A percentile compares a stretch with the other conserved stretches of the same genome.
These are phyloP conservation scores for Phthorimaea operculella DNA, from an alignment of 1,140 invertebrate genomes.

Conservation along the genomic window DNA sequence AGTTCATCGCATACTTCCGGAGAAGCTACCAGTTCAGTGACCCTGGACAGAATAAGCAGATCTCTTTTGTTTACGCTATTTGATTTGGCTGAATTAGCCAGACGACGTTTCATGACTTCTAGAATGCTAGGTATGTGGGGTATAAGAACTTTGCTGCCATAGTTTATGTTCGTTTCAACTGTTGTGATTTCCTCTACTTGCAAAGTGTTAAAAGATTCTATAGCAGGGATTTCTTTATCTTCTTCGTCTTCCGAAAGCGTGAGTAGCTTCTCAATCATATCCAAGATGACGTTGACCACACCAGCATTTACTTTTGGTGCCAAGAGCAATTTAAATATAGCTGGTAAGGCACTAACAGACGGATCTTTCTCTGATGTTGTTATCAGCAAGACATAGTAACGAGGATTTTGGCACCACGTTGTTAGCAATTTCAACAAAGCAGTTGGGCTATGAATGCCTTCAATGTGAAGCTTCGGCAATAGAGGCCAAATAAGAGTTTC, in stretches of 20 bases:
- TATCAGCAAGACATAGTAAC: constrained; percentile 78
- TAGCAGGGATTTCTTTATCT: constrained; percentile 41
- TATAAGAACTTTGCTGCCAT: constrained; percentile 77
- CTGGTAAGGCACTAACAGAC: constrained; percentile 70
- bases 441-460: constrained; percentile 87
- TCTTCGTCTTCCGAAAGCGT: constrained; percentile 72
- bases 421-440: constrained; percentile 82
- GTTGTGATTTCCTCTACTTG: constrained; percentile 27
- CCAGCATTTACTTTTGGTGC: constrained; percentile 72
- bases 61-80: constrained; percentile 74
- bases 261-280: constrained; percentile 83
- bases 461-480: constrained; percentile 78
- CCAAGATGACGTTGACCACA: constrained; percentile 79
- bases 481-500: constrained; percentile 84
- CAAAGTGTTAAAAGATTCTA: constrained; percentile 50
- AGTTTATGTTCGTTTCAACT: constrained; percentile 67
- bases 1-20: constrained; percentile 74
- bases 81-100: constrained; percentile 70
- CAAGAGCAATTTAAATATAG: constrained; percentile 76
- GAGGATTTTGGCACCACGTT: constrained; percentile 80
- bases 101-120: constrained; percentile 74
- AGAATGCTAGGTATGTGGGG: constrained; percentile 81
- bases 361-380: constrained; percentile 67
- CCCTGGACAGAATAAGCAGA: constrained; percentile 81
- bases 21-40: constrained; percentile 79